These are phyloP conservation scores for Drosophila tripunctata DNA, from an alignment of 2,888 invertebrate genomes.

Conservation along the genomic window DNA sequence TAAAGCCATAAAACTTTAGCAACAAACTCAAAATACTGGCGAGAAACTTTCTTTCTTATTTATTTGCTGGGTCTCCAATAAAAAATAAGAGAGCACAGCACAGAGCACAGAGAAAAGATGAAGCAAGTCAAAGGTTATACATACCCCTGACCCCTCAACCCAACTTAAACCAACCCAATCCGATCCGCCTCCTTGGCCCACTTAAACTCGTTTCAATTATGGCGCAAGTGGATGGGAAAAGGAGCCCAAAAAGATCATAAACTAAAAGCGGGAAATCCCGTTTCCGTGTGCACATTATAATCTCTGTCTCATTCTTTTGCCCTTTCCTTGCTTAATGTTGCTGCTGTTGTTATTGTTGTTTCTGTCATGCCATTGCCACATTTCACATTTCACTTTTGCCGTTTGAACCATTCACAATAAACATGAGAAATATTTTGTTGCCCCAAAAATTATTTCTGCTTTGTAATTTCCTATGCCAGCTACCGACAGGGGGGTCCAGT, in stretches of 20 bases:
- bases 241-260: constrained; percentile 40
- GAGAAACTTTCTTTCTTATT: constrained; percentile 4
- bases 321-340: constrained; percentile 2
- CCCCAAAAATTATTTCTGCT: constrained; percentile 50
- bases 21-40: constrained; percentile 30
- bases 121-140: constrained; percentile 13
- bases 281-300: constrained; percentile 45
- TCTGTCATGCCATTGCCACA: constrained; percentile 11
- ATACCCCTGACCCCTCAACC: neutral
- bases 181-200: neutral
- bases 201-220: constrained; percentile 56
- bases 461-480: constrained; percentile 42
- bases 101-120: no score
- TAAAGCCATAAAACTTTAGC: constrained; percentile 25
- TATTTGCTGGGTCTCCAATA: neutral
- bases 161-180: neutral
- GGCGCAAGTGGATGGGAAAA: constrained; percentile 14
- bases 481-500: no score
- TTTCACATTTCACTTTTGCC: constrained; percentile 22
- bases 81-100: neutral
- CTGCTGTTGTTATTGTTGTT: neutral
- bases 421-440: constrained; percentile 41
- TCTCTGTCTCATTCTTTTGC: neutral
- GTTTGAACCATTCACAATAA: constrained; percentile 30
- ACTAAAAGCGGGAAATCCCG: constrained; percentile 48